Conservation (phyloP, 2,797 vertebrate genomes). For the Hippopotamyrus pictus region DNA sequence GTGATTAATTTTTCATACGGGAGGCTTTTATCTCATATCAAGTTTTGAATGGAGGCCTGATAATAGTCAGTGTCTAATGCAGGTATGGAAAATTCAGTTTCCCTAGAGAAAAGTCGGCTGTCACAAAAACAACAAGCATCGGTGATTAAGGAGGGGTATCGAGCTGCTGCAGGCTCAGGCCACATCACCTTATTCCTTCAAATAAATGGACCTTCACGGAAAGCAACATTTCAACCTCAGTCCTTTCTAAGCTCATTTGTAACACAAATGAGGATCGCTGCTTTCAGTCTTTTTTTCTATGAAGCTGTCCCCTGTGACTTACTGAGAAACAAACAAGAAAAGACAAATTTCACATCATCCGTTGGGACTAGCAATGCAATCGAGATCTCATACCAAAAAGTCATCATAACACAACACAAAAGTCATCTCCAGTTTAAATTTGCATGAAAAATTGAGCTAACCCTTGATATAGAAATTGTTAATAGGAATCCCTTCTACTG, state of each 20-base stretch:
- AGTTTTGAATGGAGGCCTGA: background rate
- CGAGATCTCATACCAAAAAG: background rate
- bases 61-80: background rate
- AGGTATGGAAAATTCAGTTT: background rate
- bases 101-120: background rate
- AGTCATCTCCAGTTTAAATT: background rate
- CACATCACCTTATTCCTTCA: background rate
- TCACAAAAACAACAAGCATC: background rate
- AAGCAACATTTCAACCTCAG: background rate
- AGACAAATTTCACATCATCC: conserved; percentile 9
- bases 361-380: background rate
- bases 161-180: background rate
- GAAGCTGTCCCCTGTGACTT: background rate
- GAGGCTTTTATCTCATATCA: background rate
- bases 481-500: background rate
- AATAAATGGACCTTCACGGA: background rate
- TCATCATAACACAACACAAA: background rate
- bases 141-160: background rate
- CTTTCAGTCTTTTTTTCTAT: background rate
- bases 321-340: background rate
- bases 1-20: background rate
- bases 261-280: background rate
- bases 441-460: conserved; percentile 1
- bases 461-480: background rate
- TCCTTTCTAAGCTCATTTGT: background rate